Evolutionary conservation across 2,888 invertebrate species (phyloP), one percentile per base, ranked within the genome.

Genomic region (Apotomis capreana): DNA sequence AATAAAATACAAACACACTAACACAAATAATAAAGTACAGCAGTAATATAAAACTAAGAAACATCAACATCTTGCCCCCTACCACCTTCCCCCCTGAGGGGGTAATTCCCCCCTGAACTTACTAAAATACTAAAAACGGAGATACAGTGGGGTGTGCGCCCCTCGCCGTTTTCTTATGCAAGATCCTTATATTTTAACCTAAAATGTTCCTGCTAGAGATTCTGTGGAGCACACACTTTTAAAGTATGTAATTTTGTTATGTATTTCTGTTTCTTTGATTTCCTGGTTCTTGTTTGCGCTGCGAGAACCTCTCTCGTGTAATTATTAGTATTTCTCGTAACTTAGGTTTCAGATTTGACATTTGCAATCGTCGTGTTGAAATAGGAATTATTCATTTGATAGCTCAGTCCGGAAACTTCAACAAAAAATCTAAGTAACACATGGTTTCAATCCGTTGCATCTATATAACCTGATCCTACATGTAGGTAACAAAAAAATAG

Each of bases 111-210:
- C 88, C 92, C 91, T 88, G 89, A 93, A 93, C 93, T 93, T 92
- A 93, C 92, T 93, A 93, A 93, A 93, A 92, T 93, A 93, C 92
- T 93, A 93, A 93, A 93, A 93, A 93, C 93, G 92, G 91, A 92
- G 92, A 93, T 93, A 92, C 90, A 86, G 88, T 83, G 90, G 89
- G 86, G 81, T 81, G 78, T 76, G 74, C 77, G 75, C 77, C 88
- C 86, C 89, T 86, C 86, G 81, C 80, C 89, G 86, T 86, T 92
- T 93, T 92, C 92, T 93, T 92, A 93, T 93, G 92, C 93, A 93
- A 92, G 92, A 91, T 90, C 91, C 91, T 93, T 92, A 78, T 78
- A 78, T 78, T 78, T 78, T 76, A 78, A 75, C 77, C 77, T 77
- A 77, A 78, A 77, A 78, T 75, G 76, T 65, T 65, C 75, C 74